phyloP scores from a whole-genome alignment of 2,888 invertebrate genomes.

The Capitulum mitella region DNA sequence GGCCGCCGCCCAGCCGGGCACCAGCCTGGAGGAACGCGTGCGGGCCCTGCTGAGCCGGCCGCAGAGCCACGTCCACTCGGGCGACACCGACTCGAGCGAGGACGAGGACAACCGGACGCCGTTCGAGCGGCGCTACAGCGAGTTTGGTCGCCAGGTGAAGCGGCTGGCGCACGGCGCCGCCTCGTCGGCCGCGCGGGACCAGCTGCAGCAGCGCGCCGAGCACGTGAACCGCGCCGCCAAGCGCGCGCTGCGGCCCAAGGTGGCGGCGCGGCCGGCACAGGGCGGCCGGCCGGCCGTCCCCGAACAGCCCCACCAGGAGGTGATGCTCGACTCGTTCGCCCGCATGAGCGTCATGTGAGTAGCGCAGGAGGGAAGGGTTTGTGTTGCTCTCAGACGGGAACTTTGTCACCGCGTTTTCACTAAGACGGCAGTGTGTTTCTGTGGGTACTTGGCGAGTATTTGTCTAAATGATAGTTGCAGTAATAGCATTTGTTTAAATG shows the following conservation, averaged over 20 bases:
- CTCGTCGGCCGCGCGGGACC: constrained; percentile 25
- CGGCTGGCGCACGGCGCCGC: constrained; percentile 48
- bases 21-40: neutral
- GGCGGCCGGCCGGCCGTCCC: constrained; percentile 28
- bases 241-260: constrained; percentile 25
- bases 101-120: constrained; percentile 69
- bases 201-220: constrained; percentile 33
- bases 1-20: neutral
- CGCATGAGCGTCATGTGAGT: constrained; percentile 8
- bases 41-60: neutral
- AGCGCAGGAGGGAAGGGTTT: too few species aligned
- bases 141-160: constrained; percentile 54
- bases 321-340: constrained; percentile 10
- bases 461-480: too few species aligned
- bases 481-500: too few species aligned
- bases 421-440: too few species aligned
- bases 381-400: too few species aligned
- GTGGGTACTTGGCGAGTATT: too few species aligned
- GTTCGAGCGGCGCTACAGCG: constrained; percentile 59
- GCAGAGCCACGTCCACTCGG: constrained; percentile 30
- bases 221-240: constrained; percentile 29
- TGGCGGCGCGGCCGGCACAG: constrained; percentile 28
- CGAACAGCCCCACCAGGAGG: neutral
- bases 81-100: constrained; percentile 61
- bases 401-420: too few species aligned